Evolutionary conservation across 2,113 vertebrate species (phyloP), one percentile per base, ranked within the genome.

Genomic region (Hemicordylus capensis): DNA sequence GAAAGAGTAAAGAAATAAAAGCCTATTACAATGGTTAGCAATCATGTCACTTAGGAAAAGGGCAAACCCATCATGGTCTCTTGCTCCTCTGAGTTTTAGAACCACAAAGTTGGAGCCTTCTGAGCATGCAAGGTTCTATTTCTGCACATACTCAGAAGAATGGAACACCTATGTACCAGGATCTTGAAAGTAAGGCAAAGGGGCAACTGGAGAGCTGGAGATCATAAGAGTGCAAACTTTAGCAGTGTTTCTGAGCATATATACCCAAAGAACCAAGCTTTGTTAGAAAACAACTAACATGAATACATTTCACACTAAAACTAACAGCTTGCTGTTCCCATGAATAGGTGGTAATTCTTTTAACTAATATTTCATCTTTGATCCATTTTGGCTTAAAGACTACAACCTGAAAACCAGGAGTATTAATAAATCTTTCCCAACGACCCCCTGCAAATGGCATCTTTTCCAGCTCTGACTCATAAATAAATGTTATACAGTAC

Each of bases 261-360:
- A 42, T 64, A 61, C n/a, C 44, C 54, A 37, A 5, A 69, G 73
- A 81, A 69, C 61, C 79, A 39, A 54, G n/a, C 42, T 82, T 87
- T 69, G 51, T 76, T 81, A 87, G 73, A 66, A 80, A n/a, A 76
- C 69, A 76, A 31, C 31, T 76, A n/a, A 59, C 72, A 87, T 17
- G 79, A 37, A 59, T 76, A 76, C 28, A 82, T 87, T 81, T 51
- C 63, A 67, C n/a, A 46, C 51, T 69, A 66, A 81, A 87, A 87
- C 76, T 82, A 82, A 87, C 51, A 61, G 79, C n/a, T 79, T 79
- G 51, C 31, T 72, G 37, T 79, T 42, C 58, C 72, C 80, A 81
- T 51, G 66, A 76, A 37, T 75, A n/a, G 63, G 31, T 54, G 28
- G 31, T n/a, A 7, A 39, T 76, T 69, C 72, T 48, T 69, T 70